These are phyloP conservation scores for Microchrysa polita DNA, from an alignment of 2,888 invertebrate species.

Conservation along the genomic window DNA sequence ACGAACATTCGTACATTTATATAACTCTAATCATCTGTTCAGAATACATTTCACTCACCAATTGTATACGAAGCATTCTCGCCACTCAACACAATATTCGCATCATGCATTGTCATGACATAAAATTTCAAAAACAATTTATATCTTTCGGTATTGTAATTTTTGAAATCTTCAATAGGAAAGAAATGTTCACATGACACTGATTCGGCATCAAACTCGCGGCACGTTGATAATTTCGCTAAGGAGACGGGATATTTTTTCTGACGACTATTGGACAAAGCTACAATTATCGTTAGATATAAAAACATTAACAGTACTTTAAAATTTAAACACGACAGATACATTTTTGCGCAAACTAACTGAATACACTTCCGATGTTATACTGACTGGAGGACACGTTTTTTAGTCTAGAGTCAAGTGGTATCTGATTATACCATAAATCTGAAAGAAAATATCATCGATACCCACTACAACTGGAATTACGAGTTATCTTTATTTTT, in stretches of 20 bases:
- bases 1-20: too few relatives aligned
- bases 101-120: constrained; percentile 10
- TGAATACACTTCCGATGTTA: too few relatives aligned
- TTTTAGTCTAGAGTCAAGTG: too few relatives aligned
- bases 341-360: neutral
- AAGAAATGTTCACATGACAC: constrained; percentile 10
- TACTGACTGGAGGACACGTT: too few relatives aligned
- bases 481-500: too few relatives aligned
- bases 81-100: neutral
- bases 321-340: neutral
- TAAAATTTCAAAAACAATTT: constrained; percentile 15
- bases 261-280: neutral
- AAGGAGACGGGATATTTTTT: neutral
- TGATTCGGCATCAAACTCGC: constrained; percentile 5
- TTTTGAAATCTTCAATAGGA: neutral
- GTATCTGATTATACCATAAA: too few relatives aligned
- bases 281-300: too few relatives aligned
- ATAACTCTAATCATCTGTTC: too few relatives aligned
- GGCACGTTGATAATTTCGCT: neutral
- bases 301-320: too few relatives aligned
- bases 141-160: neutral
- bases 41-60: neutral
- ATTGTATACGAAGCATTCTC: neutral
- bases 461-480: too few relatives aligned
- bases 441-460: too few relatives aligned